phyloP scores from a whole-genome alignment of 64 coral and sea anemone genomes.

The Dendrophyllia cribrosa region DNA sequence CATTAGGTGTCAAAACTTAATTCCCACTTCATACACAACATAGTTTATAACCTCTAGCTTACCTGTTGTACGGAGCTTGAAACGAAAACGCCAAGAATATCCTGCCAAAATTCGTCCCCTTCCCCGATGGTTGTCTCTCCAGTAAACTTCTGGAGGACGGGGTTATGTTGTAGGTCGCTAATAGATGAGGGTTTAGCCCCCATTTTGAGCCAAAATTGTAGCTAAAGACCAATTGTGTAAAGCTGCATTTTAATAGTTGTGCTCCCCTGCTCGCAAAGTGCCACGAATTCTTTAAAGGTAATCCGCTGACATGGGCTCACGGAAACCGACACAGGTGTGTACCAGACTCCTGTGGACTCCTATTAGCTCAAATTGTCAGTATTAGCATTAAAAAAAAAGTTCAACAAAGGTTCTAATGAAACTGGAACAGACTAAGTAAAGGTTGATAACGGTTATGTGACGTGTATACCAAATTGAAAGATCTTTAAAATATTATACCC shows the following conservation, averaged over 20 bases:
- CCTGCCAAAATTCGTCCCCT: slow-evolving; percentile 90
- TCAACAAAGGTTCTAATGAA: too few species aligned
- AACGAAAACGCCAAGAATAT: slow-evolving; percentile 92
- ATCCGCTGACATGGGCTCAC: slow-evolving; percentile 48
- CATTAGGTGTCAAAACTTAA: too few species aligned
- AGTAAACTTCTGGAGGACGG: slow-evolving; percentile 88
- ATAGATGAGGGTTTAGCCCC: slow-evolving; percentile 98
- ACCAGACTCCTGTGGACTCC: too few species aligned
- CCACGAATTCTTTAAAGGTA: slow-evolving; percentile 75
- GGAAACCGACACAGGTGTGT: not conserved
- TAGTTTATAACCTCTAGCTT: not conserved
- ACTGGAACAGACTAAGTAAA: too few species aligned
- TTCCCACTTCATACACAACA: not conserved
- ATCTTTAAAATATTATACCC: too few species aligned
- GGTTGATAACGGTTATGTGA: too few species aligned
- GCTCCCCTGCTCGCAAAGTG: not conserved
- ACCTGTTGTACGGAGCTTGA: slow-evolving; percentile 89
- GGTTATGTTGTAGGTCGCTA: slow-evolving; percentile 94
- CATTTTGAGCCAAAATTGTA: slow-evolving; percentile 54
- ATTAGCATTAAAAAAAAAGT: too few species aligned
- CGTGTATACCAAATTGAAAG: too few species aligned
- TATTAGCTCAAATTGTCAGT: not conserved
- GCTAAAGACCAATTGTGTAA: not conserved
- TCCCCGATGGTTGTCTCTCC: slow-evolving; percentile 77
- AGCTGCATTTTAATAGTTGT: not conserved